Conservation (phyloP, 2,113 vertebrate species). For the Gasterosteus nipponicus region DNA sequence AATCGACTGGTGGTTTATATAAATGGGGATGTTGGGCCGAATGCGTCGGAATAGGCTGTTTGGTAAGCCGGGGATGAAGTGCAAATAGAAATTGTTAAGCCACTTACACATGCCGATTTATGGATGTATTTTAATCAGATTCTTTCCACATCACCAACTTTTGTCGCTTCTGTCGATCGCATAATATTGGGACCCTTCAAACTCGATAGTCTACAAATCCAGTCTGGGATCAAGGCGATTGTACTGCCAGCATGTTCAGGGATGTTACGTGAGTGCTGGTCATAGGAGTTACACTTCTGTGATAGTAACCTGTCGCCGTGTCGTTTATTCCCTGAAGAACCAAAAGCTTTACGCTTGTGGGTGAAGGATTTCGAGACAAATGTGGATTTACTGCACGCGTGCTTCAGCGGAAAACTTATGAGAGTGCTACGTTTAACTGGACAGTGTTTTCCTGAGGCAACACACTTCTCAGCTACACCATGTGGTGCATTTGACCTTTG, state of each 20-base stretch:
- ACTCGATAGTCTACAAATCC: not conserved
- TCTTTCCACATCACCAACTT: not conserved
- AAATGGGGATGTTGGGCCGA: slow-evolving; percentile 7
- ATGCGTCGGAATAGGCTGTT: slow-evolving; percentile 19
- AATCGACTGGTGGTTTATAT: slow-evolving; percentile 20
- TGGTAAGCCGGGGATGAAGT: slow-evolving; percentile 17
- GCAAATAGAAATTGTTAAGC: not conserved
- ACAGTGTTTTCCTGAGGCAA: slow-evolving; percentile 18
- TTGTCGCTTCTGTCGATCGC: not conserved
- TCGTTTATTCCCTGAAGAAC: not conserved
- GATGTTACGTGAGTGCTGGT: not conserved
- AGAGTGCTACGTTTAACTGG: slow-evolving; percentile 20
- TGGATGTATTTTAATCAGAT: not conserved
- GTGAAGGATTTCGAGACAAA: not conserved
- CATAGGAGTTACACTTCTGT: not conserved
- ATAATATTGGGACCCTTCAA: not conserved
- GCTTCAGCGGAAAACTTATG: slow-evolving; percentile 11
- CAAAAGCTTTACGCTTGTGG: not conserved
- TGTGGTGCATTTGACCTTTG: slow-evolving; percentile 7
- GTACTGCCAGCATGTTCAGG: not conserved
- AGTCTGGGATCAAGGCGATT: not conserved
- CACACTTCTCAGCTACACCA: slow-evolving; percentile 10
- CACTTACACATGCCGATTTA: not conserved
- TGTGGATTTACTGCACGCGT: not conserved
- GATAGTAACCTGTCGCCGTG: not conserved